These are phyloP conservation scores for Thermophis baileyi DNA, from an alignment of 2,113 vertebrate species.

Conservation along the genomic window DNA sequence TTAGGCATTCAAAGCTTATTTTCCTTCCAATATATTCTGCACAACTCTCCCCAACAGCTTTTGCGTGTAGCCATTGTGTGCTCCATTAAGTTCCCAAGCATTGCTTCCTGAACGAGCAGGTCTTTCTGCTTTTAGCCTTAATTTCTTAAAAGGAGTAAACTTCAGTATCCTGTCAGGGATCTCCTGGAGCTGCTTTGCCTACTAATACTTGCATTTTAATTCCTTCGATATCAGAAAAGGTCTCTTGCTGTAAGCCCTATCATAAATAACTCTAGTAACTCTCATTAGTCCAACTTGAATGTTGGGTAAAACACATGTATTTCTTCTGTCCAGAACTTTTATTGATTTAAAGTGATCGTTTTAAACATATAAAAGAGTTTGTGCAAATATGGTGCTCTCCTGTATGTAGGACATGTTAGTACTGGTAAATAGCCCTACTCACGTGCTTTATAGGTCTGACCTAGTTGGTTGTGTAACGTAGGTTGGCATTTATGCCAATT, in stretches of 20 bases:
- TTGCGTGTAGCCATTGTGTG: slow-evolving; percentile 1
- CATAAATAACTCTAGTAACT: slow-evolving; percentile 2
- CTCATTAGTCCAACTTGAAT: neutral
- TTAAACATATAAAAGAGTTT: neutral
- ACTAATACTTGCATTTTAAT: slow-evolving; percentile 11
- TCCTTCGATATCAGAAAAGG: slow-evolving; percentile 1
- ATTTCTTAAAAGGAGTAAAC: slow-evolving; percentile 24
- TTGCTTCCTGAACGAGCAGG: fast-evolving
- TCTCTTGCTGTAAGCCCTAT: neutral
- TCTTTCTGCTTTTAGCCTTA: slow-evolving; percentile 48
- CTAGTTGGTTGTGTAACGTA: neutral
- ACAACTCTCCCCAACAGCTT: neutral
- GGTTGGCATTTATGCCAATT: neutral
- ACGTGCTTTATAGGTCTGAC: neutral
- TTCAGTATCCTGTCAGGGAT: neutral
- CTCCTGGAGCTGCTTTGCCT: neutral
- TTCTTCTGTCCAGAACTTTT: neutral
- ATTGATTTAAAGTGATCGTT: neutral
- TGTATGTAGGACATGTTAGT: neutral
- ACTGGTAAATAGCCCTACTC: neutral
- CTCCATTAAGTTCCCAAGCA: neutral
- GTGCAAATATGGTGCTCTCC: neutral
- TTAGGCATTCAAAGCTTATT: fast-evolving
- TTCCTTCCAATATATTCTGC: neutral
- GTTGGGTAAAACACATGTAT: neutral